Percentiles rank a stretch among this genome's conserved stretches.
Conservation (phyloP, 2,888 invertebrate genomes). For the Ecdyonurus torrentis region DNA sequence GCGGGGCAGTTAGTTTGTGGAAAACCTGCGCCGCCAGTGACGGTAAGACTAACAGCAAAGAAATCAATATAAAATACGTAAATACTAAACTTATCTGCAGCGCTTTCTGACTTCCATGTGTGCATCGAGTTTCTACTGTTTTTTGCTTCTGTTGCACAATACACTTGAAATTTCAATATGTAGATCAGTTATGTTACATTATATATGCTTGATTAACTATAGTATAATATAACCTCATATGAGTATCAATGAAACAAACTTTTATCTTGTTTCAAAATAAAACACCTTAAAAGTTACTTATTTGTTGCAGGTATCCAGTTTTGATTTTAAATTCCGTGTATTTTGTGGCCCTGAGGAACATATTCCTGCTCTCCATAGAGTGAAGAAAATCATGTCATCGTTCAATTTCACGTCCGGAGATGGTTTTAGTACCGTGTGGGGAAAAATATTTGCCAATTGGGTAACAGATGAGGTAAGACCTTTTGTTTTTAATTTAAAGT, state of each 20-base stretch:
- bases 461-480: constrained; percentile 49
- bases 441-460: constrained; percentile 55
- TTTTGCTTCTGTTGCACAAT: too few species aligned
- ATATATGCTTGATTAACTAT: too few species aligned
- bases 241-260: too few species aligned
- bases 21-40: constrained; percentile 35
- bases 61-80: too few species aligned
- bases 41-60: constrained; percentile 22
- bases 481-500: not conserved
- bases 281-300: constrained; percentile 1
- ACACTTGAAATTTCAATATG: too few species aligned
- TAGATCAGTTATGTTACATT: too few species aligned
- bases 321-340: constrained; percentile 41
- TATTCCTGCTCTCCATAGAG: constrained; percentile 53
- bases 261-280: too few species aligned
- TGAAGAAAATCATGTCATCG: constrained; percentile 36
- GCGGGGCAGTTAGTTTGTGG: constrained; percentile 42
- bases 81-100: too few species aligned
- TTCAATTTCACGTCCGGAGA: constrained; percentile 41
- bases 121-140: too few species aligned
- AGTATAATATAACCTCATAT: too few species aligned
- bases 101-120: too few species aligned
- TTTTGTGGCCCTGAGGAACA: constrained; percentile 42
- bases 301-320: constrained; percentile 33
- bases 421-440: constrained; percentile 49